Base-by-base conservation (phyloP, 2,797 vertebrate genomes). In the Anguilla obscura region DNA sequence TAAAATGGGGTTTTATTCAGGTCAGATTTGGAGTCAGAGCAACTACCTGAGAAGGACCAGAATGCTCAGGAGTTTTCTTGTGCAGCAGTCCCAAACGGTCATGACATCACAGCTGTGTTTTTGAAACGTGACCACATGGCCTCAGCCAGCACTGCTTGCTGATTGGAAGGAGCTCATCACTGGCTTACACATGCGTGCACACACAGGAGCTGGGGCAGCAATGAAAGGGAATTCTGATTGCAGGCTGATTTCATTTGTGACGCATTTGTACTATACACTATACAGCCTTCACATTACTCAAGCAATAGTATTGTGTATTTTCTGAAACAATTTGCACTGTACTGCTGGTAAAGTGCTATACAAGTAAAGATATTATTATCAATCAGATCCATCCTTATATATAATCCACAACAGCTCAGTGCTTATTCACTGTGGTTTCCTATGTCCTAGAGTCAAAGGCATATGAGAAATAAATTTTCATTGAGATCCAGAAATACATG, bases 221-320 rank as follows among this genome's bases (percentile, higher is more conserved):
- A 79, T 40, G 33, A 21, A 54, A 48, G 45, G 48, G 89, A 52
- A 87, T 87, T 54, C 58, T 88, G 45, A 85, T 36, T 71, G n/a
- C 9, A 71, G 69, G 27, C 7, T 71, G 1, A 71, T 71, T 33
- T 71, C 8, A 33, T 71, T 71, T n/a, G n/a, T 27, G 27, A 71
- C 21, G 6, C n/a, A 33, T 33, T 71, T 71, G 27, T 12, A 30
- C 6, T n/a, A 36, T 14, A 40, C 16, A 40, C 63, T 27, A 7
- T 69, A n/a, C 24, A 69, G 63, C n/a, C n/a, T 69, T 27, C 21
- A 7, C n/a, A 27, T 27, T 69, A 69, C 63, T 27, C 24, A 27
- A 69, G n/a, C 24, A 69, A 27, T 9, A 69, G 63, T 69, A 69
- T 69, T 6, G 21, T 24, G 24, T 24, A 18, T 63, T 69, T 69